Evolutionary conservation across 2,888 invertebrate genomes (phyloP).

Genomic region (Drosophila rellima): DNA sequence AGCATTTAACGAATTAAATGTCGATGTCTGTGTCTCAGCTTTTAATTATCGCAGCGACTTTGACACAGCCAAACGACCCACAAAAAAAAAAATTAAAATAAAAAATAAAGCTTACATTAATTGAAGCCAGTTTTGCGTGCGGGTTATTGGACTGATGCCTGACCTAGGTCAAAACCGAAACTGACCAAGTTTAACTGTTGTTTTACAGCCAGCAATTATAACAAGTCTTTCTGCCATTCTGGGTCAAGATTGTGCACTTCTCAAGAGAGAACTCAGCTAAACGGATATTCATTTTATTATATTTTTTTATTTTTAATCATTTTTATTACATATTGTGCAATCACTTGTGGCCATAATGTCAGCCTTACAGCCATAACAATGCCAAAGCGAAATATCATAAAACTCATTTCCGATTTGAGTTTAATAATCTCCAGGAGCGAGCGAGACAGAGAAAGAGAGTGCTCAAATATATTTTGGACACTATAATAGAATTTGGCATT

Average conservation of each 20-base stretch:
- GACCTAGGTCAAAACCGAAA: slow-evolving; percentile 56
- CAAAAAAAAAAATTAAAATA: slow-evolving; percentile 1
- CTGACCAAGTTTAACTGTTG: slow-evolving; percentile 38
- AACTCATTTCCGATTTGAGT: slow-evolving; percentile 38
- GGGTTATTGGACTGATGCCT: slow-evolving; percentile 56
- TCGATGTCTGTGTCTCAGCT: not conserved
- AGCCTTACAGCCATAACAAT: slow-evolving; percentile 38
- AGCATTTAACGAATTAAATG: slow-evolving; percentile 52
- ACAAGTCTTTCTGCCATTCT: slow-evolving; percentile 20
- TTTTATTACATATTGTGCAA: slow-evolving; percentile 25
- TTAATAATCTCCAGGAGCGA: slow-evolving; percentile 45
- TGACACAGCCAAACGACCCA: slow-evolving; percentile 36
- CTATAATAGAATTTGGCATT: slow-evolving; percentile 29
- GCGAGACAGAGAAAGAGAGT: not conserved
- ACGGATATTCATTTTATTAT: not conserved
- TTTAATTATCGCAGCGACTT: slow-evolving; percentile 57
- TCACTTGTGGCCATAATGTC: slow-evolving; percentile 28
- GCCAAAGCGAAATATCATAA: slow-evolving; percentile 43
- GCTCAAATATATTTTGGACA: slow-evolving; percentile 19
- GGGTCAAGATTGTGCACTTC: slow-evolving; percentile 47
- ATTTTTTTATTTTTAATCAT: not conserved
- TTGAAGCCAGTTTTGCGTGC: slow-evolving; percentile 11
- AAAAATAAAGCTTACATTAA: slow-evolving; percentile 9
- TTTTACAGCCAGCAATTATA: slow-evolving; percentile 29
- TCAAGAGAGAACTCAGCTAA: slow-evolving; percentile 4